Percentiles rank a stretch among this genome's conserved stretches.
phyloP scores from a whole-genome alignment of 2,888 invertebrate species.

The Azorinus chamasolen region DNA sequence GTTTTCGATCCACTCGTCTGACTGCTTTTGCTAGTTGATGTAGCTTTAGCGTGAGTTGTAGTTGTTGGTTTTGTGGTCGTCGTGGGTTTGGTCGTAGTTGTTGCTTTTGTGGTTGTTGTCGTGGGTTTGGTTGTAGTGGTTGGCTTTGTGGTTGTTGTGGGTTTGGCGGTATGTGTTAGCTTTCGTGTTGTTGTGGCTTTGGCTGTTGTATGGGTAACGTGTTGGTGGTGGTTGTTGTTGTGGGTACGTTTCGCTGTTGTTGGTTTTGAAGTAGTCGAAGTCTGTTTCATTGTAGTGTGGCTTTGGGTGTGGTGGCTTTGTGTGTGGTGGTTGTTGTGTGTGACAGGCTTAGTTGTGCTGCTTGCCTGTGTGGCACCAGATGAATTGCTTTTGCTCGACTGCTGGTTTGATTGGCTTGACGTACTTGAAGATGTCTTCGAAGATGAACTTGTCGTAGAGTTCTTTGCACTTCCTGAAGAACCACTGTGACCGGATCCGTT shows the following conservation, averaged over 20 bases:
- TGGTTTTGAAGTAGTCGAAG: constrained; percentile 9
- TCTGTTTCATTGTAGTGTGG: not conserved
- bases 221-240: constrained; percentile 32
- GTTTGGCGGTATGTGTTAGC: no score
- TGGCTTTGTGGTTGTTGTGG: constrained; percentile 35
- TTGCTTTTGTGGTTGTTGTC: constrained; percentile 12
- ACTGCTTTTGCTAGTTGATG: constrained; percentile 4
- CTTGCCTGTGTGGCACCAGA: not conserved
- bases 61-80: constrained; percentile 25
- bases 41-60: constrained; percentile 7
- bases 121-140: constrained; percentile 34
- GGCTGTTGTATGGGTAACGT: constrained; percentile 5
- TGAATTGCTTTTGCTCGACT: not conserved
- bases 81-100: constrained; percentile 11
- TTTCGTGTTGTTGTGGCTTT: constrained; percentile 6
- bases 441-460: constrained; percentile 4
- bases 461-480: constrained; percentile 11
- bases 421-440: constrained; percentile 10
- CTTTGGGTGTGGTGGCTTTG: not conserved
- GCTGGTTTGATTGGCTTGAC: constrained; percentile 1
- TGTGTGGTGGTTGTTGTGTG: not conserved
- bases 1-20: no score
- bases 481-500: constrained; percentile 6
- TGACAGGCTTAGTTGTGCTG: not conserved
- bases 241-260: constrained; percentile 11